Conservation (phyloP, 2,888 invertebrate species). For the Ctenicera cuprea region DNA sequence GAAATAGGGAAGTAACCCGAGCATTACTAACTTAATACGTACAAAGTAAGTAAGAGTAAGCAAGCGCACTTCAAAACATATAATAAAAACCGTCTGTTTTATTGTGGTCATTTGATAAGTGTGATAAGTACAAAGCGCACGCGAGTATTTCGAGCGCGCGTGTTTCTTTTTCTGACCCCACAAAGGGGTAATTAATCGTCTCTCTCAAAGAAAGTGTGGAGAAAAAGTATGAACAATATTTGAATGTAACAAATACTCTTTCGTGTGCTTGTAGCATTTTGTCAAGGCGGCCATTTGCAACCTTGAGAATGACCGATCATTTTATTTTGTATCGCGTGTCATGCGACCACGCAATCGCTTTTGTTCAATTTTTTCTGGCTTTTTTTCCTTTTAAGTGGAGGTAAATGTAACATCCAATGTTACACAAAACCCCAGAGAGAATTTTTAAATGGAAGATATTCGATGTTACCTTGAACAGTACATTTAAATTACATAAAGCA, state of each 20-base stretch:
- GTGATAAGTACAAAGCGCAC: constrained; percentile 67
- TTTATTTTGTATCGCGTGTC: constrained; percentile 66
- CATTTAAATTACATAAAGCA: too few relatives aligned
- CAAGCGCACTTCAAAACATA: constrained; percentile 47
- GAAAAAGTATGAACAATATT: constrained; percentile 55
- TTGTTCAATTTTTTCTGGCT: constrained; percentile 43
- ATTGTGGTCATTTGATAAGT: constrained; percentile 69
- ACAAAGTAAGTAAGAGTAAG: constrained; percentile 28
- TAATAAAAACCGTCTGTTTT: constrained; percentile 67
- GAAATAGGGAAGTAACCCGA: too few relatives aligned
- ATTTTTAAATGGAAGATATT: not conserved
- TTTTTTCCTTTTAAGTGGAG: constrained; percentile 34
- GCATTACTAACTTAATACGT: too few relatives aligned
- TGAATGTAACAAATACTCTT: constrained; percentile 62
- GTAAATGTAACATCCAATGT: constrained; percentile 13
- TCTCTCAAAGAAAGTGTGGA: constrained; percentile 44
- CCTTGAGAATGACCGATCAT: constrained; percentile 69
- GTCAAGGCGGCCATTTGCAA: constrained; percentile 64
- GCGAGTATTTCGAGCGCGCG: constrained; percentile 64
- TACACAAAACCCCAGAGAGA: not conserved
- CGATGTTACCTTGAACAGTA: too few relatives aligned
- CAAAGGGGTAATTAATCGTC: constrained; percentile 41
- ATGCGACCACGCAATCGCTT: constrained; percentile 46
- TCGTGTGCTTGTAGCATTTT: constrained; percentile 66
- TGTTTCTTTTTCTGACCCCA: constrained; percentile 51